Percentiles rank a stretch among this genome's conserved stretches.
Conservation (phyloP, 2,113 vertebrate genomes). For the Mus spicilegus region DNA sequence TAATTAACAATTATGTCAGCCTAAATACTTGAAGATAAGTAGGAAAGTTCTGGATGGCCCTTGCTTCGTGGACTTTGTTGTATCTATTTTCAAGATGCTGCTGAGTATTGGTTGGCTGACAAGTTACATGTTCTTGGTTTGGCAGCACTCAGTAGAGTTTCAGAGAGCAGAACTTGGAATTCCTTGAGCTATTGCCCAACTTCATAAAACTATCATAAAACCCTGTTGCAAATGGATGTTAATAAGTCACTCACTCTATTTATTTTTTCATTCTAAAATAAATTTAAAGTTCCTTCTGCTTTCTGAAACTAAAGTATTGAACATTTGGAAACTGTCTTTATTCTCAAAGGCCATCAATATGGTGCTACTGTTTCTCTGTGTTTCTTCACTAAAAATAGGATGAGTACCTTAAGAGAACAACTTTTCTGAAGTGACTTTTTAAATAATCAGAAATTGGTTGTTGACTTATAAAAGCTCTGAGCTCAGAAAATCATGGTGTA, state of each 20-base stretch:
- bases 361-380: slow-evolving; percentile 33
- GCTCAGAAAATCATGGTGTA: slow-evolving; percentile 31
- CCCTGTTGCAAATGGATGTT: neutral
- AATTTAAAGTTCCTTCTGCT: neutral
- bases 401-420: neutral
- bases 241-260: neutral
- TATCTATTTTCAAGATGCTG: neutral
- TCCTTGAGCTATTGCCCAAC: neutral
- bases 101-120: neutral
- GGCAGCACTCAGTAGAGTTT: neutral
- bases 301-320: slow-evolving; percentile 47
- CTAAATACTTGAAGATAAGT: neutral
- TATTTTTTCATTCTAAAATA: slow-evolving; percentile 46
- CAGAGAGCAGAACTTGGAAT: neutral
- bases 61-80: neutral
- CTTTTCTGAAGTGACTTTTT: slow-evolving; percentile 27
- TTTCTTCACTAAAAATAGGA: slow-evolving; percentile 29
- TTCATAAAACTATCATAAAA: neutral
- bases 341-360: neutral
- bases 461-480: slow-evolving; percentile 47
- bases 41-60: neutral
- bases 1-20: neutral
- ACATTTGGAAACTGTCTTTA: slow-evolving; percentile 31
- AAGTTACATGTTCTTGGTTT: neutral
- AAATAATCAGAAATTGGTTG: neutral